phyloP scores from a whole-genome alignment of 2,888 invertebrate species.

The Rhabditoides inermis region DNA sequence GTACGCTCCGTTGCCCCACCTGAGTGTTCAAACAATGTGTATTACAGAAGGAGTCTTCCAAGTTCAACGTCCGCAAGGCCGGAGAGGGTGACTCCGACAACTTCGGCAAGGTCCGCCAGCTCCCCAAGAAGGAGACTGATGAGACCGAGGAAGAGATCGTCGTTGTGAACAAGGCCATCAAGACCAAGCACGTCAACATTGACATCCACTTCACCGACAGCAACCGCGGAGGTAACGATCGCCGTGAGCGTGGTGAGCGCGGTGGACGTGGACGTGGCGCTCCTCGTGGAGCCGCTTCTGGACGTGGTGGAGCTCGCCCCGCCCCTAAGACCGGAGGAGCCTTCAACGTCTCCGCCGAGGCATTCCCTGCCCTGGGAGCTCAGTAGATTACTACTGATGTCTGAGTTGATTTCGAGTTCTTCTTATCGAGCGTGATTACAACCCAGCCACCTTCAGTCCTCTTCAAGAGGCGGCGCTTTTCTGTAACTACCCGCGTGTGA shows the following conservation, averaged over 20 bases:
- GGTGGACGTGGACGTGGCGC: slow-evolving; percentile 20
- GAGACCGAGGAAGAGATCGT: too few relatives aligned
- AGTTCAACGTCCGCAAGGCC: slow-evolving; percentile 46
- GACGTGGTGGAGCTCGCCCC: not conserved
- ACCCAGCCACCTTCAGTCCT: too few relatives aligned
- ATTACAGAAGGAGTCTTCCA: slow-evolving; percentile 20
- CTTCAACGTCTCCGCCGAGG: slow-evolving; percentile 35
- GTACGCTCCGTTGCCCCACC: slow-evolving; percentile 9
- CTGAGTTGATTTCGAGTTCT: too few relatives aligned
- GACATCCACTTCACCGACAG: slow-evolving; percentile 31
- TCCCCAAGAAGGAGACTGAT: slow-evolving; percentile 38
- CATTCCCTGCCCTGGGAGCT: slow-evolving; percentile 44
- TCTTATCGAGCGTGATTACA: too few relatives aligned
- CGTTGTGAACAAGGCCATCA: slow-evolving; percentile 18
- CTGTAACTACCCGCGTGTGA: too few relatives aligned
- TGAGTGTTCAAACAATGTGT: not conserved
- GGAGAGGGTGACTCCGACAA: slow-evolving; percentile 34
- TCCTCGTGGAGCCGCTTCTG: slow-evolving; percentile 2
- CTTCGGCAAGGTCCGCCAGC: slow-evolving; percentile 32
- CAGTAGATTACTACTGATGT: slow-evolving; percentile 14
- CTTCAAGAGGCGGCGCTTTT: too few relatives aligned
- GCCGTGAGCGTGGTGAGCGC: slow-evolving; percentile 17
- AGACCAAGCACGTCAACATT: slow-evolving; percentile 30
- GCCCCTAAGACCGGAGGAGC: too few relatives aligned
- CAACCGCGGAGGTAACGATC: slow-evolving; percentile 18